These are phyloP conservation scores for Pyrocoelia pectoralis DNA, from an alignment of 2,888 invertebrate species.

Conservation along the genomic window DNA sequence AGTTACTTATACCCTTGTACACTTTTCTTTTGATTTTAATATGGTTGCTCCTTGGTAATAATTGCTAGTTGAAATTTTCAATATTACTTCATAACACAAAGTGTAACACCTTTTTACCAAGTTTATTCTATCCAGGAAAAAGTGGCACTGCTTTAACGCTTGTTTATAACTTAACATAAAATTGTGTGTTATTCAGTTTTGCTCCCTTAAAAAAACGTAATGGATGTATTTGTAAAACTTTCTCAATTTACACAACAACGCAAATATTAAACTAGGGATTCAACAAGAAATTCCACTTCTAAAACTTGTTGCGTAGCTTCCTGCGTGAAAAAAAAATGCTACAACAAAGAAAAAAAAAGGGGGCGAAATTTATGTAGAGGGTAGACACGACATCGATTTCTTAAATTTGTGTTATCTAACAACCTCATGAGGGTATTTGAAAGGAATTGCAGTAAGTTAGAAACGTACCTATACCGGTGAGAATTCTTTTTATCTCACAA, in stretches of 20 bases:
- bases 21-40: no score
- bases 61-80: no score
- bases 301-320: slow-evolving; percentile 19
- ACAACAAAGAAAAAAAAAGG: slow-evolving; percentile 12
- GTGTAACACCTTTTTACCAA: no score
- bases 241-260: slow-evolving; percentile 7
- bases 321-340: background rate
- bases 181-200: background rate
- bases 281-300: background rate
- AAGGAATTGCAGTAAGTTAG: background rate
- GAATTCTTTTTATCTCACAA: background rate
- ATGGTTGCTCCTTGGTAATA: no score
- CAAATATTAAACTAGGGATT: slow-evolving; percentile 11
- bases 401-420: slow-evolving; percentile 14
- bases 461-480: background rate
- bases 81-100: no score
- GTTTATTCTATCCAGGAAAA: no score
- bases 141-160: slow-evolving; percentile 9
- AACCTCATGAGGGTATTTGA: background rate
- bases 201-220: background rate
- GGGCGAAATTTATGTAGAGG: slow-evolving; percentile 18
- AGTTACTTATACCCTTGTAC: no score
- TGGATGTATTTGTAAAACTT: slow-evolving; percentile 10
- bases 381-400: slow-evolving; percentile 15
- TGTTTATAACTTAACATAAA: background rate